phyloP scores from a whole-genome alignment of 2,113 vertebrate species.

The Cephalopterus ornatus region DNA sequence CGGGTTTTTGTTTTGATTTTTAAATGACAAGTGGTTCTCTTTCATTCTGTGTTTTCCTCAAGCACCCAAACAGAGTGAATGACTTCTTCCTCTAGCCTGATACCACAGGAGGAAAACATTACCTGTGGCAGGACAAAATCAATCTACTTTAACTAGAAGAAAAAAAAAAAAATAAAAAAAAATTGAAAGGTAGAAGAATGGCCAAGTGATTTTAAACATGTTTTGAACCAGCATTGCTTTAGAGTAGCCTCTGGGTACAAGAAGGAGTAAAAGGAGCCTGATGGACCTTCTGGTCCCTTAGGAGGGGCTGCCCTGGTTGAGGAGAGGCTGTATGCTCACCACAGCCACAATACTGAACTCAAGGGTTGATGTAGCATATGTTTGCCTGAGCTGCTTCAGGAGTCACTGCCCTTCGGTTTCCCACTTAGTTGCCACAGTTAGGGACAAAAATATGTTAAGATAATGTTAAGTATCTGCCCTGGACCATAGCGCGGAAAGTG shows the following conservation, averaged over 20 bases:
- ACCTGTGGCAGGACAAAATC: conserved; percentile 6
- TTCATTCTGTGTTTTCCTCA: not conserved
- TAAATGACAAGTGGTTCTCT: not conserved
- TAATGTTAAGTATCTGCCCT: not conserved
- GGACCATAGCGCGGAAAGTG: not conserved
- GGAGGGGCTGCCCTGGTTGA: not conserved
- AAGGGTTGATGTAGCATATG: not conserved
- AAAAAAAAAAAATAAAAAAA: not conserved
- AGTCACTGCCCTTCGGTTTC: not conserved
- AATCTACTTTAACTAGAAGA: not conserved
- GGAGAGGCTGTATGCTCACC: not conserved
- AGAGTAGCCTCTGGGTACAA: not conserved
- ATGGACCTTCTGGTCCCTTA: not conserved
- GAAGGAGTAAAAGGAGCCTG: not conserved
- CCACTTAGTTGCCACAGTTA: not conserved
- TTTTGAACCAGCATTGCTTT: not conserved
- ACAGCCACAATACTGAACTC: not conserved
- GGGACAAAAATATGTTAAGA: not conserved
- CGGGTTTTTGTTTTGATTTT: not conserved
- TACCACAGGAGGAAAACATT: not conserved
- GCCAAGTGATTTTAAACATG: not conserved
- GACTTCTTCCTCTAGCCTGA: not conserved
- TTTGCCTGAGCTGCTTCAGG: not conserved
- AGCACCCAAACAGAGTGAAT: not conserved
- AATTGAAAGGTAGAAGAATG: not conserved